These are phyloP conservation scores for Telmatherina bonti DNA, from an alignment of 2,797 vertebrate species.

Conservation along the genomic window DNA sequence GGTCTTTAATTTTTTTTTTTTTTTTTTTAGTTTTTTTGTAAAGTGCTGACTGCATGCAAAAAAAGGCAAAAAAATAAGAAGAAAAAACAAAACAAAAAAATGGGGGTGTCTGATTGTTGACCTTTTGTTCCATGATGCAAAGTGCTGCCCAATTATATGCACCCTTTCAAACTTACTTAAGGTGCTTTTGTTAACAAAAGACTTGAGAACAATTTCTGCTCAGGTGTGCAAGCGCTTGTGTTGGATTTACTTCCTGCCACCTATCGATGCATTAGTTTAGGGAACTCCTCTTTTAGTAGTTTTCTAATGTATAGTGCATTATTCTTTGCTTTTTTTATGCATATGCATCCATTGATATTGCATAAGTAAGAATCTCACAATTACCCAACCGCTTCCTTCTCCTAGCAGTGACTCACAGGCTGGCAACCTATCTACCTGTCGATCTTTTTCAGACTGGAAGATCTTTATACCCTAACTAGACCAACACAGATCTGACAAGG, in stretches of 20 bases:
- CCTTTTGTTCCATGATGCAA: background rate
- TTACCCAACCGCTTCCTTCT: constrained; percentile 83
- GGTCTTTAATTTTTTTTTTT: too few species aligned
- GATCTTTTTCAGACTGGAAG: constrained; percentile 60
- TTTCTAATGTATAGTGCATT: background rate
- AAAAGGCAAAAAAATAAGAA: too few species aligned
- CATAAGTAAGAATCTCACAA: constrained; percentile 88
- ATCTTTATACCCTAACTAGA: constrained; percentile 91
- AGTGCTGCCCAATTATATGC: background rate
- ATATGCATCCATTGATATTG: constrained; percentile 72
- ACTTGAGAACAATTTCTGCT: too few species aligned
- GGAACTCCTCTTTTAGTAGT: background rate
- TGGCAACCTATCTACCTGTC: constrained; percentile 50
- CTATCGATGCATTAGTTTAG: background rate
- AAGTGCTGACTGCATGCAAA: background rate
- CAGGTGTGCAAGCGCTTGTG: too few species aligned
- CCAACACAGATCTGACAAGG: constrained; percentile 93
- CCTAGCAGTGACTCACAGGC: constrained; percentile 29
- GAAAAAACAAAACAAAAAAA: background rate
- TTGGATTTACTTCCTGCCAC: background rate
- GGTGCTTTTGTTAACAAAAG: too few species aligned
- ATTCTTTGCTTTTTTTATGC: constrained; percentile 3
- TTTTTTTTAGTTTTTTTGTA: background rate
- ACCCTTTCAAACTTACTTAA: too few species aligned
- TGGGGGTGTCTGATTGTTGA: background rate